Conservation (phyloP, 2,888 invertebrate species). For the Apodemia zela region DNA sequence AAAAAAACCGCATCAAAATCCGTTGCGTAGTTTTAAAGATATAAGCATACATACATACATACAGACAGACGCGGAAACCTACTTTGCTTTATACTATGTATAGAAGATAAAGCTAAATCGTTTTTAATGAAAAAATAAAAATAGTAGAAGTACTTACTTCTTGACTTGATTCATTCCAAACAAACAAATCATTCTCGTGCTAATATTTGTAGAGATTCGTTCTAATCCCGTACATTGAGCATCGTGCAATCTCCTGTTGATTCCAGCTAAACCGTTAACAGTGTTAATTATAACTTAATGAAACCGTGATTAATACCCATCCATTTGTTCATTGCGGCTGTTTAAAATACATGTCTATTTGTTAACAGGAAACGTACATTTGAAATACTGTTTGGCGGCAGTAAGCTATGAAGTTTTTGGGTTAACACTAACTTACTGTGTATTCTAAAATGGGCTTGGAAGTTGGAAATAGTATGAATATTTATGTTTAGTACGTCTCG, state of each 20-base stretch:
- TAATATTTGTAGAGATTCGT: no score
- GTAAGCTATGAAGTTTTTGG: conserved; percentile 23
- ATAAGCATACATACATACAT: no score
- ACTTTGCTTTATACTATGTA: no score
- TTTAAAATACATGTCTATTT: conserved; percentile 11
- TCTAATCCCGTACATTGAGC: no score
- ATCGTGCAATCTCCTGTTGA: conserved; percentile 1
- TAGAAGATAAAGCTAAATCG: no score
- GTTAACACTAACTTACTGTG: conserved; percentile 20
- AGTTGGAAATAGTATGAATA: background rate
- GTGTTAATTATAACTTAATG: conserved; percentile 8
- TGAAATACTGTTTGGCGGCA: conserved; percentile 21
- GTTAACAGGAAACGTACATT: conserved; percentile 16
- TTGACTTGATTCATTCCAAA: no score
- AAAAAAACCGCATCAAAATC: no score
- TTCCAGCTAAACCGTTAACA: conserved; percentile 7
- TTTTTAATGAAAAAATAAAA: no score
- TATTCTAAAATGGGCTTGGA: conserved; percentile 21
- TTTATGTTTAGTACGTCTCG: background rate
- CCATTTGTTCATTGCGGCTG: conserved; percentile 9
- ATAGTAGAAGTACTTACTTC: no score
- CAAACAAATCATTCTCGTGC: no score
- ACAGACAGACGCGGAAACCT: no score
- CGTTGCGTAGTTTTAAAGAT: no score
- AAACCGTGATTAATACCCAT: background rate